Conservation (phyloP, 2,113 vertebrate genomes). For the Brevimyrus niger region DNA sequence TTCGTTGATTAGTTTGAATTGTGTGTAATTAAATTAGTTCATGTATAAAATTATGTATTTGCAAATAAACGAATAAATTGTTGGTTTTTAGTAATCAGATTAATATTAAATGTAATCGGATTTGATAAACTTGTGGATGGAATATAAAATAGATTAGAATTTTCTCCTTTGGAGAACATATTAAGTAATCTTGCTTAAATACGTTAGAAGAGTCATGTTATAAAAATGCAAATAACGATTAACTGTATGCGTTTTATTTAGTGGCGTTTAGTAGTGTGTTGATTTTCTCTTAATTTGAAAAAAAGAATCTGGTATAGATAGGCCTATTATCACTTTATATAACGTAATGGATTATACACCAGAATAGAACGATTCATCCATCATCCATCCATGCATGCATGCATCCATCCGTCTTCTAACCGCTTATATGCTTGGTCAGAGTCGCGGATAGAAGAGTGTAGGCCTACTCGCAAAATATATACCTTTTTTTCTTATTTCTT, state of each 20-base stretch:
- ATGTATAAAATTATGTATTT: background rate
- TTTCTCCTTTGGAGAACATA: background rate
- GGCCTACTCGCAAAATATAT: background rate
- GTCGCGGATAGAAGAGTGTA: background rate
- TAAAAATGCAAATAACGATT: background rate
- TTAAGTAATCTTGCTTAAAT: background rate
- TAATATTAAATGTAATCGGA: background rate
- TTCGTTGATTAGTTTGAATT: background rate
- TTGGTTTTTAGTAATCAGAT: background rate
- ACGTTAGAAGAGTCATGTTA: background rate
- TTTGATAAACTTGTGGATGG: background rate
- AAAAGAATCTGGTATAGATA: background rate
- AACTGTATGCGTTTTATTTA: background rate
- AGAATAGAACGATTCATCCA: background rate
- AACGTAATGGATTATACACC: background rate
- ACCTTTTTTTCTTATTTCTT: background rate
- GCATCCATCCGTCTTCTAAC: background rate
- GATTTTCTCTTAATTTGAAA: background rate
- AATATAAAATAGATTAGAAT: background rate
- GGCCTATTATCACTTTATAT: background rate
- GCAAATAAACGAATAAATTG: background rate
- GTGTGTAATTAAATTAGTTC: background rate
- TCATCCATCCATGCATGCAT: background rate
- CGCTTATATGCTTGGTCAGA: background rate
- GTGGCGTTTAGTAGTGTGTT: background rate